These are phyloP conservation scores for Macrotus californicus DNA, from an alignment of 2,113 vertebrate species.

Conservation along the genomic window DNA sequence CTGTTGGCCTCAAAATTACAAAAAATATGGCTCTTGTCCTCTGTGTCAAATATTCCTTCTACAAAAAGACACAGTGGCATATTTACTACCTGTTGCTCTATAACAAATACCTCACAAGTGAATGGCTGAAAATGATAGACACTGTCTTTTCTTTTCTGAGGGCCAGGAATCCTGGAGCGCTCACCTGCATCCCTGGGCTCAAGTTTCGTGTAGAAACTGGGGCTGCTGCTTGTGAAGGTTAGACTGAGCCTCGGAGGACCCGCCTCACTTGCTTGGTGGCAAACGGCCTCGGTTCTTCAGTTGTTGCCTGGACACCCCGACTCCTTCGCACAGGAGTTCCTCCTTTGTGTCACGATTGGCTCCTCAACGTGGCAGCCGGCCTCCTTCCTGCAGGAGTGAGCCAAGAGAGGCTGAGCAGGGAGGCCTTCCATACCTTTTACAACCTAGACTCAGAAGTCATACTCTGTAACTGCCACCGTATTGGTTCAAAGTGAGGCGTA, in stretches of 20 bases:
- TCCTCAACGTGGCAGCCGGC: background rate
- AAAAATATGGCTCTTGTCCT: background rate
- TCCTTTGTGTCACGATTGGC: background rate
- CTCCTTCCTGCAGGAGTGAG: background rate
- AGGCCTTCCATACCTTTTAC: background rate
- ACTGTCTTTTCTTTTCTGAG: background rate
- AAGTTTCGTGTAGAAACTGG: background rate
- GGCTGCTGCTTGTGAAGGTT: background rate
- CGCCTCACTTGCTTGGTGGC: background rate
- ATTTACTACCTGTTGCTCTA: background rate
- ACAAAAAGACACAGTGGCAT: background rate
- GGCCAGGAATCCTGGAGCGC: background rate
- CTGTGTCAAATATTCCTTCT: background rate
- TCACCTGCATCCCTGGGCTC: background rate
- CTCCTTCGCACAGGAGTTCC: background rate
- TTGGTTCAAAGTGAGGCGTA: conserved; percentile 1
- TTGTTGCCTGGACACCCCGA: background rate
- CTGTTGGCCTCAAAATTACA: background rate
- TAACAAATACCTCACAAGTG: background rate
- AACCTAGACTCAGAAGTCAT: background rate
- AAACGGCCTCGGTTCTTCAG: background rate
- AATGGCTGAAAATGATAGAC: background rate
- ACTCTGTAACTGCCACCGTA: background rate
- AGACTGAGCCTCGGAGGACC: background rate
- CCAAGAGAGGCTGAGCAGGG: background rate